Evolutionary conservation across 1,140 invertebrate species (phyloP), one percentile per base, ranked within the genome.

Genomic region (Lycorma delicatula): DNA sequence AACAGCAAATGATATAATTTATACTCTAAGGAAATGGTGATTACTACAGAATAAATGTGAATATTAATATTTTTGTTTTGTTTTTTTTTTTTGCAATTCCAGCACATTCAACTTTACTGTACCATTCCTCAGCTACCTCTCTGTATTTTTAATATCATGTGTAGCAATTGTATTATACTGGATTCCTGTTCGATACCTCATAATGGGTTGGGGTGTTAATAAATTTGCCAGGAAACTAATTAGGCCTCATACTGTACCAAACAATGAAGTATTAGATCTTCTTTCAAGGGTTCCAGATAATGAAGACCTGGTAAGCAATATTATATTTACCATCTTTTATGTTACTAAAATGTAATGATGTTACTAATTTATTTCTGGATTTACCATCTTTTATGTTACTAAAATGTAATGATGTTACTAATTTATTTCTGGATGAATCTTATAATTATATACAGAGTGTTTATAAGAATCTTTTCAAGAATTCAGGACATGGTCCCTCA

Each of bases 61-160:
- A n/a, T n/a, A n/a, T n/a, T n/a, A n/a, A n/a, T n/a, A n/a, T n/a
- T n/a, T n/a, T n/a, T n/a, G n/a, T n/a, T n/a, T n/a, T n/a, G n/a
- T n/a, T n/a, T n/a, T 7, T 41, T 62, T 54, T 60, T 54, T 61
- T 59, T 64, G 61, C 67, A 64, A 63, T 81, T 81, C 54, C 75
- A 94, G 90, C 73, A 87, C 93, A 55, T 93, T 98, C 75, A 97
- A 97, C 71, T 98, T 98, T 75, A 93, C 93, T 28, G 90, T 98
- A 60, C 93, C 96, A 50, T 98, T 97, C 78, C 75, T 99, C 52
- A 96, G 93, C 63, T 93, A 87, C 76, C 75, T 99, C 65, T 91
- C 93, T 16, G 87, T 98, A 57, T 72, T 91, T 9, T 74, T 90
- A 52, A 70, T 91, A 1, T 65, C 83, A 44, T 72, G 81, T n/a